Evolutionary conservation across 1,140 invertebrate species (phyloP).

Genomic region (Melitaea cinxia): DNA sequence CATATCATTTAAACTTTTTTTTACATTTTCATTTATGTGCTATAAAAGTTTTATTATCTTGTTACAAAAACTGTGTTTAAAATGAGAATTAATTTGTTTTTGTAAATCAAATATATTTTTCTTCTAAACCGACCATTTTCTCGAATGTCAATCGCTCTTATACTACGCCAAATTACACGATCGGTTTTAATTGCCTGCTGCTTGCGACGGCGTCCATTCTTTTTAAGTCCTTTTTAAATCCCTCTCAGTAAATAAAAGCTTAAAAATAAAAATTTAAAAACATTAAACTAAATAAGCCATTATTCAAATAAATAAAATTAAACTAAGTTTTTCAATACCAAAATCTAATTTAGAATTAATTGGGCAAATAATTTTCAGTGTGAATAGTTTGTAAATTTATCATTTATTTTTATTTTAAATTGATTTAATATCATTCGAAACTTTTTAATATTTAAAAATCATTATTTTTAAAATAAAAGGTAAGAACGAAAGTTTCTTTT

Average conservation of each 20-base stretch:
- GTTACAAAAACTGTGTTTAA: background rate
- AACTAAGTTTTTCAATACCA: no score
- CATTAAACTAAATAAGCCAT: background rate
- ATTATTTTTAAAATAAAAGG: background rate
- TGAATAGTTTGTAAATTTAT: no score
- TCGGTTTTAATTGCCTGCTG: slow-evolving; percentile 28
- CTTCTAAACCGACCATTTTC: slow-evolving; percentile 17
- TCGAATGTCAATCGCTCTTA: slow-evolving; percentile 19
- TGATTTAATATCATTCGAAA: background rate
- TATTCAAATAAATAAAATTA: no score
- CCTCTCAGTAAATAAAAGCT: slow-evolving; percentile 14
- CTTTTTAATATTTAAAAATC: background rate
- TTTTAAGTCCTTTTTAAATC: slow-evolving; percentile 20
- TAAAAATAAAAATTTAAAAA: background rate
- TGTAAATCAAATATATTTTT: slow-evolving; percentile 14
- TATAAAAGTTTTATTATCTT: no score
- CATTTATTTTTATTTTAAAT: no score
- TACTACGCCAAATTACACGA: slow-evolving; percentile 23
- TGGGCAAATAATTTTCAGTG: no score
- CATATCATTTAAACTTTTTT: no score
- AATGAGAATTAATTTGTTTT: slow-evolving; percentile 2
- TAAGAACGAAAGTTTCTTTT: background rate
- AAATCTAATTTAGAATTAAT: no score
- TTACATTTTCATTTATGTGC: no score
- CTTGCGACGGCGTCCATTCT: slow-evolving; percentile 19